Conservation (phyloP, 2,888 invertebrate genomes). For the Epistrophella euchroma region DNA sequence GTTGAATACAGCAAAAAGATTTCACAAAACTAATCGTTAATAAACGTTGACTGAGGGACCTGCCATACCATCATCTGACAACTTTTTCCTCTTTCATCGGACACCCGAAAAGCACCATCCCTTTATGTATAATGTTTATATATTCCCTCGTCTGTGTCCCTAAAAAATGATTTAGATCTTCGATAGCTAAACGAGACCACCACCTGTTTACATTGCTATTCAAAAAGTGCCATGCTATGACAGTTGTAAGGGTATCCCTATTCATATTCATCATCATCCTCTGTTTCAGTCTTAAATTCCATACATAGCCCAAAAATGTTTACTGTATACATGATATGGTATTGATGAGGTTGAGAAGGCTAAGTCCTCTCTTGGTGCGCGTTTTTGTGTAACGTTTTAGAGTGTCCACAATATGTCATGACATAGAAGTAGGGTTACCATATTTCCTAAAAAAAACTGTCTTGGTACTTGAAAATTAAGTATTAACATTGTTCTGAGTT, state of each 20-base stretch:
- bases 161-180: not conserved
- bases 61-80: constrained; percentile 2
- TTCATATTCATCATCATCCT: constrained; percentile 3
- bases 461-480: too few relatives aligned
- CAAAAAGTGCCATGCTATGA: constrained; percentile 6
- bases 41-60: not conserved
- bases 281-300: not conserved
- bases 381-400: not conserved
- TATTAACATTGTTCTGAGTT: not conserved
- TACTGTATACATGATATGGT: not conserved
- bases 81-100: not conserved
- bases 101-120: not conserved
- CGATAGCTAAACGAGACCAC: not conserved
- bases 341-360: not conserved
- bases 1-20: constrained; percentile 22
- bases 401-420: not conserved
- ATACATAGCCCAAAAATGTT: constrained; percentile 10
- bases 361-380: not conserved
- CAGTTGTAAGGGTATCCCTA: constrained; percentile 7
- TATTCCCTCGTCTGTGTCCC: not conserved
- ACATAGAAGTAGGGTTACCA: not conserved
- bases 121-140: not conserved
- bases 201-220: constrained; percentile 18
- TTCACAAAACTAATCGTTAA: constrained; percentile 21
- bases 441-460: not conserved